Conservation (phyloP, 2,113 vertebrate species). For the Microcebus griseorufus region DNA sequence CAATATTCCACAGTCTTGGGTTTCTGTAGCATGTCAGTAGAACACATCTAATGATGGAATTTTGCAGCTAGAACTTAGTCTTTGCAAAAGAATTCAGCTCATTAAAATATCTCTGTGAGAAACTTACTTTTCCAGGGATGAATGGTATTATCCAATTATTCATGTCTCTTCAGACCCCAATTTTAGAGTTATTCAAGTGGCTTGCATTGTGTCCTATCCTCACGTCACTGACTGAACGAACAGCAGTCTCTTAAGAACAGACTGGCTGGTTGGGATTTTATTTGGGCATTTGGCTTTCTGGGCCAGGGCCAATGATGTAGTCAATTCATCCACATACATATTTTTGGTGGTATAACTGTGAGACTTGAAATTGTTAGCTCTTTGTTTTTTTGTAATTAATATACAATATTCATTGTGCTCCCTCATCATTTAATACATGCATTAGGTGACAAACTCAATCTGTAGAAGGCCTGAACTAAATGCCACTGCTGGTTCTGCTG, state of each 20-base stretch:
- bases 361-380: slow-evolving; percentile 36
- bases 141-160: slow-evolving; percentile 23
- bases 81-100: slow-evolving; percentile 39
- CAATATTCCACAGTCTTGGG: background rate
- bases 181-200: slow-evolving; percentile 29
- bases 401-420: background rate
- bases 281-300: background rate
- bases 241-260: background rate
- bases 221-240: background rate
- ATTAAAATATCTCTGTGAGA: slow-evolving; percentile 60
- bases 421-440: background rate
- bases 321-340: background rate
- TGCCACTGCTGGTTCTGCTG: background rate
- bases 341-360: background rate
- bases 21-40: background rate
- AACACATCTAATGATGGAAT: slow-evolving; percentile 23
- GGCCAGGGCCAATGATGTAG: background rate
- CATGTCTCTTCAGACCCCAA: background rate
- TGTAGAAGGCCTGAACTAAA: background rate
- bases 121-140: slow-evolving; percentile 3
- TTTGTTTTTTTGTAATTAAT: slow-evolving; percentile 14
- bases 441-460: background rate
- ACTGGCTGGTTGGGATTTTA: background rate
- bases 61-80: slow-evolving; percentile 31
- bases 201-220: background rate